Conservation (phyloP, 2,113 vertebrate genomes). For the Falco punctatus region DNA sequence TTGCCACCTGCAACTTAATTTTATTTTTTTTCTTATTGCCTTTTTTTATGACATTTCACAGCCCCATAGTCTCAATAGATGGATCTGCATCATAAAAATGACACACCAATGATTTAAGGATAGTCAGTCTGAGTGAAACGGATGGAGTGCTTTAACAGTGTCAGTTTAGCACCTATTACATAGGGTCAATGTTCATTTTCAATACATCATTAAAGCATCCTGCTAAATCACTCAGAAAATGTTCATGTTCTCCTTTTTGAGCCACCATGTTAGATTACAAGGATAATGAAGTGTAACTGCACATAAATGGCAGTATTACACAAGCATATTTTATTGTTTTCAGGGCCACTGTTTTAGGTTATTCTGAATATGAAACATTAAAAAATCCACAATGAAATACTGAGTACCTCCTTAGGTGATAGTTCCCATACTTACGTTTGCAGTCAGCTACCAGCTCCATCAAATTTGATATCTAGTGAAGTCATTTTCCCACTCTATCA, state of each 20-base stretch:
- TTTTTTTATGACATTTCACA: conserved; percentile 79
- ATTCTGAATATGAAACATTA: conserved; percentile 56
- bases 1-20: conserved; percentile 71
- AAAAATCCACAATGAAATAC: conserved; percentile 54
- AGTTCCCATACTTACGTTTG: neutral
- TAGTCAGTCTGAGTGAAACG: conserved; percentile 67
- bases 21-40: conserved; percentile 74
- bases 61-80: conserved; percentile 70
- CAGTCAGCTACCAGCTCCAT: neutral
- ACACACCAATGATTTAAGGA: conserved; percentile 74
- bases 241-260: conserved; percentile 42
- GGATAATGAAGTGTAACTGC: conserved; percentile 73
- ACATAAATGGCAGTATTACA: conserved; percentile 60
- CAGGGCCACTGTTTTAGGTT: conserved; percentile 49
- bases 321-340: conserved; percentile 60
- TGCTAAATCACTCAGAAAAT: conserved; percentile 74
- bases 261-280: conserved; percentile 62
- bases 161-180: conserved; percentile 78
- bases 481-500: conserved; percentile 54
- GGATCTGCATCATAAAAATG: conserved; percentile 73
- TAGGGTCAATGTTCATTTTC: conserved; percentile 78
- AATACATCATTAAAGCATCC: conserved; percentile 75
- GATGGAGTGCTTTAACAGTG: conserved; percentile 72
- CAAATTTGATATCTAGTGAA: conserved; percentile 54
- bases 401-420: conserved; percentile 21